These are phyloP conservation scores for Microtus montanus DNA, from an alignment of 2,113 vertebrate genomes.

Conservation along the genomic window DNA sequence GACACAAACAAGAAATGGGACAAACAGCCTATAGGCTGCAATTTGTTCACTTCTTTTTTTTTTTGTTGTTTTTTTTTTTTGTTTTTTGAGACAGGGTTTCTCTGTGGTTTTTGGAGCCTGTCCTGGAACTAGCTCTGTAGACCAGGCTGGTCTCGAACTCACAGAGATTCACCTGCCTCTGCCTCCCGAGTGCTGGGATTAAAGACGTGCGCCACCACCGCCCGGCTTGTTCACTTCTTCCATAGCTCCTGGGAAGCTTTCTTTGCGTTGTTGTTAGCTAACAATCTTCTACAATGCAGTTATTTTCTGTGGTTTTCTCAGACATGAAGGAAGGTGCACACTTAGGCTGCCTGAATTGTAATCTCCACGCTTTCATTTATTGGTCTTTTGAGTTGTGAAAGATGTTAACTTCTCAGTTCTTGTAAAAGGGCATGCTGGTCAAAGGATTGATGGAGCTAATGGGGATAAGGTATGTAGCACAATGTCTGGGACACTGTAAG, in stretches of 20 bases:
- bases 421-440: not conserved
- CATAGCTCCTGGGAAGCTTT: not conserved
- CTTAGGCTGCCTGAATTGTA: not conserved
- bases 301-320: not conserved
- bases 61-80: too few relatives aligned
- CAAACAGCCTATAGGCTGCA: rapidly evolving
- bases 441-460: not conserved
- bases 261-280: not conserved
- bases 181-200: too few relatives aligned
- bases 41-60: not conserved
- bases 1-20: not conserved
- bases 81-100: too few relatives aligned
- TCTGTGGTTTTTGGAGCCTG: too few relatives aligned
- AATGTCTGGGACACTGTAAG: not conserved
- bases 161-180: too few relatives aligned
- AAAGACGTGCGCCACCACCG: too few relatives aligned
- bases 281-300: not conserved
- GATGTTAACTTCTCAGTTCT: not conserved
- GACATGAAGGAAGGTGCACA: not conserved
- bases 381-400: not conserved
- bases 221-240: not conserved
- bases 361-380: not conserved
- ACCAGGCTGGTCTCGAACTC: too few relatives aligned
- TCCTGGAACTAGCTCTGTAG: too few relatives aligned
- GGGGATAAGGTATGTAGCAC: not conserved